Evolutionary conservation across 2,113 vertebrate species (phyloP).

Genomic region (Antennarius striatus): DNA sequence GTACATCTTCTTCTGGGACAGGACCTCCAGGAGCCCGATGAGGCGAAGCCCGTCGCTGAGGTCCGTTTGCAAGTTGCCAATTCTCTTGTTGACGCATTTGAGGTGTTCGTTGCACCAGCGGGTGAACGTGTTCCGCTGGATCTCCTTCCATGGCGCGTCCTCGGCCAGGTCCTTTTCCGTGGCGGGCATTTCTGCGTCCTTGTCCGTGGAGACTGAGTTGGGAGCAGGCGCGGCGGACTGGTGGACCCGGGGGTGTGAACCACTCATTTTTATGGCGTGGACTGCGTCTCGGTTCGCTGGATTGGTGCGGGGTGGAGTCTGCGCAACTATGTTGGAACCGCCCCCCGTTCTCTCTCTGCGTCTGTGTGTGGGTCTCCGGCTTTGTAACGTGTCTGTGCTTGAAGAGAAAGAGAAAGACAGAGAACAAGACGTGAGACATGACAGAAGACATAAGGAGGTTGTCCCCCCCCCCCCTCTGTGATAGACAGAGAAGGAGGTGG

Average conservation of each 20-base stretch:
- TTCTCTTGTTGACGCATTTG: slow-evolving; percentile 86
- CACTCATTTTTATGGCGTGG: slow-evolving; percentile 86
- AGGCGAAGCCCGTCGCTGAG: slow-evolving; percentile 86
- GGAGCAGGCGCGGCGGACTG: slow-evolving; percentile 83
- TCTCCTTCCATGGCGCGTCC: slow-evolving; percentile 88
- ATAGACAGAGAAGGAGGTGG: slow-evolving; percentile 4
- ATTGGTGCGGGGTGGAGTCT: slow-evolving; percentile 78
- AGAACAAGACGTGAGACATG: slow-evolving; percentile 9
- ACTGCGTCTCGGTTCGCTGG: slow-evolving; percentile 77
- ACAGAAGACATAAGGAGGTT: slow-evolving; percentile 33
- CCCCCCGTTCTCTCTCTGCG: slow-evolving; percentile 47
- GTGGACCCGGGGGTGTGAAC: slow-evolving; percentile 83
- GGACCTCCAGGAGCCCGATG: slow-evolving; percentile 86
- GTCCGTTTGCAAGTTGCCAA: slow-evolving; percentile 85
- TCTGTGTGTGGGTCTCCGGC: slow-evolving; percentile 28
- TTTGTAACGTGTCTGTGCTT: slow-evolving; percentile 28
- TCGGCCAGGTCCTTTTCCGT: slow-evolving; percentile 88
- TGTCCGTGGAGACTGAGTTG: slow-evolving; percentile 79
- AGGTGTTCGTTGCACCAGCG: slow-evolving; percentile 88
- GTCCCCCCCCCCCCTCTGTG: too few species aligned
- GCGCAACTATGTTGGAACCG: slow-evolving; percentile 21
- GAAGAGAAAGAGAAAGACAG: slow-evolving; percentile 38
- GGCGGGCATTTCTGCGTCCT: slow-evolving; percentile 86
- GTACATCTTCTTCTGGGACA: slow-evolving; percentile 91
- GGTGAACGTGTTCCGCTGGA: slow-evolving; percentile 88